Percentiles rank a stretch among this genome's conserved stretches.
Evolutionary conservation across 2,888 invertebrate species (phyloP).

Genomic region (Mechanitis messenoides): DNA sequence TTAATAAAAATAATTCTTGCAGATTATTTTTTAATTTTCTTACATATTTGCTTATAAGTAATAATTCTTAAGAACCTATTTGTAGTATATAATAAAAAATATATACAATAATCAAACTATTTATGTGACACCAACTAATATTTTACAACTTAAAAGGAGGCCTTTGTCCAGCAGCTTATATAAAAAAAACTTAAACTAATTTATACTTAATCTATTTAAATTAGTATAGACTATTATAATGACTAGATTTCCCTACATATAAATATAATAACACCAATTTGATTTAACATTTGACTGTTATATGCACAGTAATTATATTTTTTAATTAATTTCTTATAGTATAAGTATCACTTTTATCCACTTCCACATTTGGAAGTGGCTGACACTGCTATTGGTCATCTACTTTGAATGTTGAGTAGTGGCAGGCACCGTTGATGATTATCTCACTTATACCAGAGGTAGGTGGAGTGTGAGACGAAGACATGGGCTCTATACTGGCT

Average conservation of each 20-base stretch:
- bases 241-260: neutral
- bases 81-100: no score
- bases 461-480: conserved; percentile 48
- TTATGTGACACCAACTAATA: no score
- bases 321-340: conserved; percentile 32
- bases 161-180: no score
- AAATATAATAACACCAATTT: neutral
- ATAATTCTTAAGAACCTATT: no score
- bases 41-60: no score
- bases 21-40: no score
- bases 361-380: conserved; percentile 59
- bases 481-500: conserved; percentile 54
- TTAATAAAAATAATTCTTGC: no score
- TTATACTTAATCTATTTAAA: no score
- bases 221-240: neutral
- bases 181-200: no score
- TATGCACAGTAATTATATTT: neutral
- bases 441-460: conserved; percentile 63
- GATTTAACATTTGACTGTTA: neutral
- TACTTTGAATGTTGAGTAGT: conserved; percentile 67
- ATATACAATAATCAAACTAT: no score
- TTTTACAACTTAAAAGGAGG: no score
- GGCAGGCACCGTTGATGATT: conserved; percentile 61
- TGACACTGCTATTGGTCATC: conserved; percentile 64
- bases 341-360: conserved; percentile 52